Base-by-base conservation (phyloP, 1,140 invertebrate species). In the Cephus cinctus region DNA sequence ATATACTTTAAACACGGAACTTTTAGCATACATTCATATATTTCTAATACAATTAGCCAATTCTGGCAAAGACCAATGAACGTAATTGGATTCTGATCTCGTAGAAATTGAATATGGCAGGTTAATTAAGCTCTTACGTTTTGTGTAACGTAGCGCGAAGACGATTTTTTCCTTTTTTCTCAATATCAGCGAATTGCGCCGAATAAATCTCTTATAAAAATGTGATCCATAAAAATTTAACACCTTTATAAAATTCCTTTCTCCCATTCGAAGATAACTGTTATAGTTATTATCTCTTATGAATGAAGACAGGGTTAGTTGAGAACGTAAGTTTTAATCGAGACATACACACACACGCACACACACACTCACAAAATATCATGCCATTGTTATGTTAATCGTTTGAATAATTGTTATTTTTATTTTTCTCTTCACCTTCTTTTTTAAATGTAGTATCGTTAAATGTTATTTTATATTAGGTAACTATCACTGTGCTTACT, bases 401-500 rank as follows among this genome's bases (percentile, higher is more conserved):
- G 47, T 50, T 46, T 57, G 43, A 52, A 49, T 63, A 64, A 55
- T 52, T 43, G 34, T 67, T 57, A 50, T 57, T 56, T 36, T 51
- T 62, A 46, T 44, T 51, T 49, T 46, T n/a, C n/a, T n/a, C n/a
- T n/a, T n/a, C n/a, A n/a, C n/a, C n/a, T n/a, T n/a, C n/a, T n/a
- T 52, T 54, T 31, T 41, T 41, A 55, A 52, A 36, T 57, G 47
- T 47, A 55, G 20, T 23, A 57, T 50, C 22, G 43, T 58, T 54
- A 58, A 41, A 51, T 52, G 56, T 49, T 54, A 64, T 54, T 65
- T 36, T 54, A 59, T 54, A 49, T 57, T 56, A 64, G 43, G 45
- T 61, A 59, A 65, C 60, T 65, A 67, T 64, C 56, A 65, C 63
- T 67, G 62, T 52, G 47, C 56, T 67, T 68, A 65, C 38, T 52